Base-by-base conservation (phyloP, 2,113 vertebrate species). In the Ammodytes marinus region DNA sequence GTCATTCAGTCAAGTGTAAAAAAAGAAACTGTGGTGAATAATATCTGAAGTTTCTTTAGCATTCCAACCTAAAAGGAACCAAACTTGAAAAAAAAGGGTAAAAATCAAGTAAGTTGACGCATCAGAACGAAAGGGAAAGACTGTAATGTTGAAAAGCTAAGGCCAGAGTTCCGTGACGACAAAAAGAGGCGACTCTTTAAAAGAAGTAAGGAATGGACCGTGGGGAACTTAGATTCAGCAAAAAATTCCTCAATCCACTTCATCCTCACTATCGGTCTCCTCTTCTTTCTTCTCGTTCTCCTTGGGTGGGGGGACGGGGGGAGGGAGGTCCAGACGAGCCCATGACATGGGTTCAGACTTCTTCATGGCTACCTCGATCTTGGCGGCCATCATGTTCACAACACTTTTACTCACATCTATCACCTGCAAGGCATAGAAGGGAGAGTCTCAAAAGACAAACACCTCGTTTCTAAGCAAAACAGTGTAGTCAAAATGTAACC, bases 341-440 rank as follows among this genome's bases (percentile, higher is more conserved):
- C 98, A 99, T 0, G 94, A 92, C 94, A 99, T 95, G 0, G 96
- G 94, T 81, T 99, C 98, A 0, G 98, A 96, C 94, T 99, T 99
- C 84, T 96, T 97, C 96, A 98, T 96, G 47, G 95, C 92, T 6
- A 99, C 91, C 89, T 99, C 98, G 39, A 99, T 96, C 93, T 99
- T 99, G 3, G 97, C 95, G 10, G 98, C 97, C 0, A 97, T 97
- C 97, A 99, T 98, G 88, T 96, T 98, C 60, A 99, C 95, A 0
- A 94, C 88, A 83, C 97, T 99, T 91, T 96, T 97, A 74, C 93
- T 96, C 12, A 97, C 96, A 39, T 99, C 97, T 0, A 99, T 98
- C 59, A 99, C 97, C 98, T 99, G 45, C 0, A 37, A 52, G 27
- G n/a, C 14, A 37, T 19, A 70, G 6, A 11, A 11, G 5, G 7